A percentile compares a stretch with the other conserved stretches of the same genome.
Conservation (phyloP, 2,797 vertebrate genomes). For the Sciaenops ocellatus region DNA sequence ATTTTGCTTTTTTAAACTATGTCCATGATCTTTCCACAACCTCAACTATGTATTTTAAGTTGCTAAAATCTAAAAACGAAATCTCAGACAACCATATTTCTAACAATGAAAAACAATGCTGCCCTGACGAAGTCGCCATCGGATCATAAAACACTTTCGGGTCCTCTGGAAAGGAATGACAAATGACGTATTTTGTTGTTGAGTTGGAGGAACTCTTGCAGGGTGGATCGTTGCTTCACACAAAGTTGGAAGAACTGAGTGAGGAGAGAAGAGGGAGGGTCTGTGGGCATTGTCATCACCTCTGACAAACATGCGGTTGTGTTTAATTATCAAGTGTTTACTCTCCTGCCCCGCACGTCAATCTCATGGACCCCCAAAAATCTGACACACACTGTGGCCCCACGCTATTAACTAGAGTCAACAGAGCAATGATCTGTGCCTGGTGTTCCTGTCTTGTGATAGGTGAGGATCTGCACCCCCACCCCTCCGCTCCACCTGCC, state of each 20-base stretch:
- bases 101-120: not conserved
- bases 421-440: constrained; percentile 87
- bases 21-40: not conserved
- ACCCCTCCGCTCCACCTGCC: constrained; percentile 77
- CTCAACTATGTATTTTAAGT: not conserved
- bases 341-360: constrained; percentile 76
- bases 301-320: constrained; percentile 76
- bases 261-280: constrained; percentile 42
- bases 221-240: constrained; percentile 44
- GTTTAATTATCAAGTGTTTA: constrained; percentile 86
- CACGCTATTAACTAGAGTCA: constrained; percentile 87
- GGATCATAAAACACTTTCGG: not conserved
- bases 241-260: constrained; percentile 55
- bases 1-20: not conserved
- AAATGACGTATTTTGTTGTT: not conserved
- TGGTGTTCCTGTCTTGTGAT: constrained; percentile 83
- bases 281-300: constrained; percentile 67
- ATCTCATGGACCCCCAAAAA: constrained; percentile 78
- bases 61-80: not conserved
- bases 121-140: not conserved
- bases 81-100: not conserved
- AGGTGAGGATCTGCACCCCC: constrained; percentile 80
- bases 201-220: constrained; percentile 25
- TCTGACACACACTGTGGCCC: constrained; percentile 80
- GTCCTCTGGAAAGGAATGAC: not conserved